Evolutionary conservation across 2,797 vertebrate genomes (phyloP).

Genomic region (Argya squamiceps): DNA sequence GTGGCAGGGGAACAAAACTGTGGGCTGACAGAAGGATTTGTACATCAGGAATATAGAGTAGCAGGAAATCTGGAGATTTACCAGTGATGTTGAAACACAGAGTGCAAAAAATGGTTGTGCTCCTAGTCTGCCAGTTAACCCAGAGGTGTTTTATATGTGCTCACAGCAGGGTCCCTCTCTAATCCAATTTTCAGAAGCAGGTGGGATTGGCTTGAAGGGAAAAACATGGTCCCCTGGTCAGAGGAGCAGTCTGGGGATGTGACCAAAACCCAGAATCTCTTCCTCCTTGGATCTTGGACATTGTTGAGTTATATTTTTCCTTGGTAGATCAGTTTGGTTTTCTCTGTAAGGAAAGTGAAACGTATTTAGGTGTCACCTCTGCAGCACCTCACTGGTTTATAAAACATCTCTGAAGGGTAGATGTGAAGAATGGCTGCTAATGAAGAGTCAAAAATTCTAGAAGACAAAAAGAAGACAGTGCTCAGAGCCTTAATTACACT

Average conservation of each 20-base stretch:
- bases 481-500: background rate
- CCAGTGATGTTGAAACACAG: background rate
- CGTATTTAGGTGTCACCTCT: background rate
- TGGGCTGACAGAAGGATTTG: background rate
- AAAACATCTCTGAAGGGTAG: background rate
- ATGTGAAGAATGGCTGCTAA: background rate
- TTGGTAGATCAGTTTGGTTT: background rate
- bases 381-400: background rate
- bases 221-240: background rate
- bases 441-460: background rate
- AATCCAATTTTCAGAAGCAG: background rate
- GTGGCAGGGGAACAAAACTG: background rate
- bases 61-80: background rate
- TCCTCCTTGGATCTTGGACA: background rate
- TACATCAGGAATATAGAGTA: background rate
- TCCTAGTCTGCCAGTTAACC: background rate
- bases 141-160: background rate
- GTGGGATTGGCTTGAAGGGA: background rate
- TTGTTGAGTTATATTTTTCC: background rate
- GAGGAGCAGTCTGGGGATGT: background rate
- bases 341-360: background rate
- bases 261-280: background rate
- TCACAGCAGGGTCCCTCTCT: background rate
- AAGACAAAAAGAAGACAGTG: background rate
- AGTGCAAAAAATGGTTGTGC: background rate